Percentiles rank a stretch among this genome's conserved stretches.
These are phyloP conservation scores for Accipiter virgatus DNA, from an alignment of 2,113 vertebrate genomes.

Conservation along the genomic window DNA sequence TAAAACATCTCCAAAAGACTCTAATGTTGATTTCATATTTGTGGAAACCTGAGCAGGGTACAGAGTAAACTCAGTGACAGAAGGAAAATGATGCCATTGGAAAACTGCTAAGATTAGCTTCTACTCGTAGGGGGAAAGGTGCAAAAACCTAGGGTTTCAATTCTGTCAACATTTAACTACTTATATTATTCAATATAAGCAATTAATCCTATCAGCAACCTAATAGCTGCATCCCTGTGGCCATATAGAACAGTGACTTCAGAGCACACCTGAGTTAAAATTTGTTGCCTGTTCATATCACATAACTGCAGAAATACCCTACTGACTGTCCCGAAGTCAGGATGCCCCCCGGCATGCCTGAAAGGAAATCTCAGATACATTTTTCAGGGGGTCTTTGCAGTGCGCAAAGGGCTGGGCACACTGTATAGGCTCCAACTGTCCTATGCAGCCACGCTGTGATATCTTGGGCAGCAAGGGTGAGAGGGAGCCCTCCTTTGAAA, in stretches of 20 bases:
- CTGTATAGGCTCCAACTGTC: neutral
- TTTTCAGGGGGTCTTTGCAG: neutral
- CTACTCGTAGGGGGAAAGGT: neutral
- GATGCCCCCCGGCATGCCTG: neutral
- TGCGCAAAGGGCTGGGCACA: neutral
- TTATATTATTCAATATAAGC: neutral
- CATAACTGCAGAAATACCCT: neutral
- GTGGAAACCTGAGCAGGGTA: neutral
- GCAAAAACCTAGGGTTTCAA: neutral
- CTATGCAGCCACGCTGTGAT: neutral
- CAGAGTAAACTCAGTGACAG: neutral
- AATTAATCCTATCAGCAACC: neutral
- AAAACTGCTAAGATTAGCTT: neutral
- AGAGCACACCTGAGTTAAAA: neutral
- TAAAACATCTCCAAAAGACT: neutral
- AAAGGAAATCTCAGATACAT: neutral
- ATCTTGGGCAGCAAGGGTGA: neutral
- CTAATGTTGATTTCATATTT: neutral
- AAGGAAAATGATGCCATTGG: neutral
- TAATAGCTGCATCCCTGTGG: neutral
- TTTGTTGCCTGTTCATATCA: neutral
- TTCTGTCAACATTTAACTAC: neutral
- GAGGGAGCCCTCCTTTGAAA: neutral
- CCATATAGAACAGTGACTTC: neutral
- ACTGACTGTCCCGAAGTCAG: neutral